Evolutionary conservation across 2,113 vertebrate genomes (phyloP).

Genomic region (Macrotis lagotis): DNA sequence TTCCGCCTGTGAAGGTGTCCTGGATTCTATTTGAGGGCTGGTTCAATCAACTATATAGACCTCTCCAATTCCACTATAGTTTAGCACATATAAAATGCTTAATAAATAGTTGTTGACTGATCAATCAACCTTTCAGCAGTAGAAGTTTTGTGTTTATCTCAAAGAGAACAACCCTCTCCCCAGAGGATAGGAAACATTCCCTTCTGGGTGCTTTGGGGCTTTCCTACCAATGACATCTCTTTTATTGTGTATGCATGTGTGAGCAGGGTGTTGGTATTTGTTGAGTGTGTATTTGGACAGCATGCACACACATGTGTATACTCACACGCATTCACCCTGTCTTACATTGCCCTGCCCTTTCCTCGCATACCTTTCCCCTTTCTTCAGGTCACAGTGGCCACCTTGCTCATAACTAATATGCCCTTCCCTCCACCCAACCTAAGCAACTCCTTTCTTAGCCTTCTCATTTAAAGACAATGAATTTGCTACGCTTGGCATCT

Average conservation of each 20-base stretch:
- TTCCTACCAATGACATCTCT: not conserved
- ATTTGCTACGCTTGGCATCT: constrained; percentile 77
- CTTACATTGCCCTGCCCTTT: not conserved
- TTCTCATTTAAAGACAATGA: constrained; percentile 79
- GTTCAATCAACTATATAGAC: constrained; percentile 44
- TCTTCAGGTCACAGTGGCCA: constrained; percentile 45
- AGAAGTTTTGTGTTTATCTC: constrained; percentile 61
- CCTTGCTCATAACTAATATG: constrained; percentile 67
- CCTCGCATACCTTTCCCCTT: constrained; percentile 3
- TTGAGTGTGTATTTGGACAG: not conserved
- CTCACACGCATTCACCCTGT: not conserved
- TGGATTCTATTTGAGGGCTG: constrained; percentile 24
- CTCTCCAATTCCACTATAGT: not conserved
- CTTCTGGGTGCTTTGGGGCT: not conserved
- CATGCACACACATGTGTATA: not conserved
- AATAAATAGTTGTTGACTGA: not conserved
- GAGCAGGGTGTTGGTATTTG: not conserved
- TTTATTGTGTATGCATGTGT: not conserved
- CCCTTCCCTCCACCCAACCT: constrained; percentile 41
- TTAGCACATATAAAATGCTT: not conserved
- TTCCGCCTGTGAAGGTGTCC: constrained; percentile 42
- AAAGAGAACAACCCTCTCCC: constrained; percentile 52
- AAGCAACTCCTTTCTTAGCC: constrained; percentile 49
- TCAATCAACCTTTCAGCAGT: not conserved
- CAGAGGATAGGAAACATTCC: constrained; percentile 48